phyloP scores from a whole-genome alignment of 2,113 vertebrate genomes.

The Cepphus grylle region DNA sequence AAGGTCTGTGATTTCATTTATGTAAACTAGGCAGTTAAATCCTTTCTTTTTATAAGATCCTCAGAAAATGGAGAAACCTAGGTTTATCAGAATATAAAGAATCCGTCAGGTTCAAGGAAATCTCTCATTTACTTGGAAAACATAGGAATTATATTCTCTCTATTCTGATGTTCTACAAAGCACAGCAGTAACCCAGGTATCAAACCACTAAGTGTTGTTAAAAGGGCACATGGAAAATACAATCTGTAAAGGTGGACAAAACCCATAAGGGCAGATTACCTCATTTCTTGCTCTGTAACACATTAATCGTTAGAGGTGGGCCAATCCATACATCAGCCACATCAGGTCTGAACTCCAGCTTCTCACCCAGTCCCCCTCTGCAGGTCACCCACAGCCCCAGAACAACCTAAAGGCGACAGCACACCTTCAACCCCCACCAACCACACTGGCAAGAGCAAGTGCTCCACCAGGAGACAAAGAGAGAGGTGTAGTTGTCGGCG shows the following conservation, averaged over 20 bases:
- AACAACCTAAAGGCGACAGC: background rate
- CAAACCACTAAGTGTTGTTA: background rate
- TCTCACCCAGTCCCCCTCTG: background rate
- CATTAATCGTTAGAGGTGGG: background rate
- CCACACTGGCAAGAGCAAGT: background rate
- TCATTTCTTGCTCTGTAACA: background rate
- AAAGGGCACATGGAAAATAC: background rate
- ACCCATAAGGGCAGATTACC: background rate
- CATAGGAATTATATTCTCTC: background rate
- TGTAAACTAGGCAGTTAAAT: background rate
- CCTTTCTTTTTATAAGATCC: background rate
- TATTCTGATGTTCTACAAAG: background rate
- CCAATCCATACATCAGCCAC: background rate
- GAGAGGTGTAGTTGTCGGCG: rapidly evolving
- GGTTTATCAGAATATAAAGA: background rate
- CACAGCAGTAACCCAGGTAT: background rate
- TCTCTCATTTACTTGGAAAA: background rate
- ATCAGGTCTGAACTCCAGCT: background rate
- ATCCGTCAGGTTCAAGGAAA: background rate
- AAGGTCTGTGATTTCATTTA: background rate
- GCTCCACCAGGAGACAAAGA: background rate
- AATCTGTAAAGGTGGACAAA: background rate
- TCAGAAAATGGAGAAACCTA: background rate
- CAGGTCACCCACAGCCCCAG: background rate
- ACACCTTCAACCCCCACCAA: rapidly evolving